Evolutionary conservation across 2,888 invertebrate genomes (phyloP), one percentile per base, ranked within the genome.

Genomic region (Eumacrocentrus americanus): DNA sequence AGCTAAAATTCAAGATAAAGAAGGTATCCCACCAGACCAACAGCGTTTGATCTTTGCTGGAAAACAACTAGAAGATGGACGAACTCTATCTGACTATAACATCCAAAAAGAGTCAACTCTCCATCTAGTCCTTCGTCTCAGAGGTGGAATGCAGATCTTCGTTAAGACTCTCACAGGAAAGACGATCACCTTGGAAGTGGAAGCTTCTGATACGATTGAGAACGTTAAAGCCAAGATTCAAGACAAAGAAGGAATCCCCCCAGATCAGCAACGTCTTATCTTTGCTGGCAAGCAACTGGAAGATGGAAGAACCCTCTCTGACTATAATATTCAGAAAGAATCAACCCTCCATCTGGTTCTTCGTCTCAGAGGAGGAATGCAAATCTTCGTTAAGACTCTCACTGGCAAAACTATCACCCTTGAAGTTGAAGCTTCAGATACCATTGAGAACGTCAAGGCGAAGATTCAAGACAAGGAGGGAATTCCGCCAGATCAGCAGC

Each of bases 301-400:
- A 34, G 67, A 67, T 22, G 69, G 67, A 0, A 42, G 67, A 11
- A 69, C 69, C 0, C 62, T 69, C 0, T 69, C 65, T 0, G 72
- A 72, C 7, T 72, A 72, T 23, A 72, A 72, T 25, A 72, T 72
- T 1, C 72, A 71, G 18, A 72, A 72, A 22, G 74, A 86, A 71
- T 86, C 86, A 0, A 87, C 86, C 0, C 82, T 87, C n/a, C 86
- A 86, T 70, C 61, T 81, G 70, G 86, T 87, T 18, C 79, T 87
- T 48, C 82, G 86, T 70, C 81, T 88, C 18, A 78, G 86, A 61
- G 86, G 86, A 72, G 88, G 88, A 64, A 88, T 89, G 81, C 88
- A 89, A 77, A 89, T 89, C 69, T 87, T 84, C 67, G 85, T 85
- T 1, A 86, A 86, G 70, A 86, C 85, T 2, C 73, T 86, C 20